Base-by-base conservation (phyloP, 2,113 vertebrate species). In the Clinocottus analis region DNA sequence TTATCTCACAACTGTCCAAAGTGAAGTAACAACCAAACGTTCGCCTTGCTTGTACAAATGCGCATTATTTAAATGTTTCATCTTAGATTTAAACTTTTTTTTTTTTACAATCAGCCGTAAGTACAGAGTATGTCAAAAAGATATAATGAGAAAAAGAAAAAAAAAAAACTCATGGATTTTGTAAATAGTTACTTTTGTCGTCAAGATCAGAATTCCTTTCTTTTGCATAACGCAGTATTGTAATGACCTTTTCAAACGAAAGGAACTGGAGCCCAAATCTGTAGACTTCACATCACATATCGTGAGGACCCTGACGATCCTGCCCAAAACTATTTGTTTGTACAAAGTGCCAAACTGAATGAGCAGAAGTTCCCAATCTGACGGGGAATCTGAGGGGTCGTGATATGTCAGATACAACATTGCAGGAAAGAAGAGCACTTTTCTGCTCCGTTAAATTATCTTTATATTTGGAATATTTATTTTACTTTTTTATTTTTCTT, bases 111-210 rank as follows among this genome's bases (percentile, higher is more conserved):
- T 92, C 92, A 95, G 95, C 94, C 93, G 76, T 88, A 90, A 92
- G 93, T 95, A 95, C 94, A 88, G 80, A 94, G 93, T 94, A 95
- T 95, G 94, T 95, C 94, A 95, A 95, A n/a, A 83, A 88, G n/a
- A 83, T 76, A 71, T 68, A 31, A 27, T n/a, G 13, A 39, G 14
- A 61, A 41, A 31, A 55, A 60, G 33, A 37, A 47, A 74, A 75
- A 45, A 67, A 66, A 45, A 86, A n/a, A n/a, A n/a, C n/a, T 87
- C 66, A 89, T 87, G 87, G 82, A 90, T 82, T 77, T 86, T 90
- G 90, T 91, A 89, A 82, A 89, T 90, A 90, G 64, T 81, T 59
- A 71, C 13, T 79, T 82, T 83, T 83, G 14, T 55, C 88, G 84
- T 90, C 55, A 65, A 45, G 71, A 62, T 85, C 69, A 51, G 27